Percentiles rank a stretch among this genome's conserved stretches.
phyloP scores from a whole-genome alignment of 1,140 invertebrate genomes.

The Zaprionus ornatus region DNA sequence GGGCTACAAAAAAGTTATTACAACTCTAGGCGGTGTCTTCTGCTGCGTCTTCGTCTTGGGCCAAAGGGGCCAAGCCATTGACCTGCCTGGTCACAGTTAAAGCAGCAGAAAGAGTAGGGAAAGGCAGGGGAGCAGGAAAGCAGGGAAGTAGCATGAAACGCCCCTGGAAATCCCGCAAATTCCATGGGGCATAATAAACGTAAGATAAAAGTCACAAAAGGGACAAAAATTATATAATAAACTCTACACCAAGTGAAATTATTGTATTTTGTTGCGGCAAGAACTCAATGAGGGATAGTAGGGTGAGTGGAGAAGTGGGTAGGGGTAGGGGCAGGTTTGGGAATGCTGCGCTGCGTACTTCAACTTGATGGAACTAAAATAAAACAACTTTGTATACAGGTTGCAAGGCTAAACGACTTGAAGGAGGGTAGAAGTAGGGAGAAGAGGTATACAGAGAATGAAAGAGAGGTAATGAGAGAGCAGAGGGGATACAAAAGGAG shows the following conservation, averaged over 20 bases:
- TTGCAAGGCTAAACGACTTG: constrained; percentile 12
- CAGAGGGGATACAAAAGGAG: neutral
- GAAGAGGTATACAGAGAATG: neutral
- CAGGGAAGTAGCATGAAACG: constrained; percentile 25
- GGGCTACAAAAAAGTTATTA: constrained; percentile 70
- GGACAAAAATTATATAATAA: constrained; percentile 83
- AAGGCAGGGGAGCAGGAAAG: too few relatives aligned
- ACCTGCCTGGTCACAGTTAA: constrained; percentile 49
- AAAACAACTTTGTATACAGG: constrained; percentile 52
- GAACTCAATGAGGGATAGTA: neutral
- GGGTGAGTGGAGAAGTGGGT: neutral
- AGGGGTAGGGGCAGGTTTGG: neutral
- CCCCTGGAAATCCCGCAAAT: constrained; percentile 72
- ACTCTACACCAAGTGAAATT: constrained; percentile 77
- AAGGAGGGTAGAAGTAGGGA: neutral
- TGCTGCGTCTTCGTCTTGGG: constrained; percentile 9
- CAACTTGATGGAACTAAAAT: constrained; percentile 52
- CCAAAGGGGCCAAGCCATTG: constrained; percentile 53
- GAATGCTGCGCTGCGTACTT: neutral
- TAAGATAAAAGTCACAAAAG: constrained; percentile 82
- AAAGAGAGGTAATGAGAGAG: neutral
- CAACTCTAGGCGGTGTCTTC: constrained; percentile 59
- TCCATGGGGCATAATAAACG: constrained; percentile 82
- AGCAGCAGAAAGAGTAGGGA: constrained; percentile 2
- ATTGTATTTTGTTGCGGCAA: constrained; percentile 50